Evolutionary conservation across 1,140 invertebrate species (phyloP), one percentile per base, ranked within the genome.

Genomic region (Bombus impatiens): DNA sequence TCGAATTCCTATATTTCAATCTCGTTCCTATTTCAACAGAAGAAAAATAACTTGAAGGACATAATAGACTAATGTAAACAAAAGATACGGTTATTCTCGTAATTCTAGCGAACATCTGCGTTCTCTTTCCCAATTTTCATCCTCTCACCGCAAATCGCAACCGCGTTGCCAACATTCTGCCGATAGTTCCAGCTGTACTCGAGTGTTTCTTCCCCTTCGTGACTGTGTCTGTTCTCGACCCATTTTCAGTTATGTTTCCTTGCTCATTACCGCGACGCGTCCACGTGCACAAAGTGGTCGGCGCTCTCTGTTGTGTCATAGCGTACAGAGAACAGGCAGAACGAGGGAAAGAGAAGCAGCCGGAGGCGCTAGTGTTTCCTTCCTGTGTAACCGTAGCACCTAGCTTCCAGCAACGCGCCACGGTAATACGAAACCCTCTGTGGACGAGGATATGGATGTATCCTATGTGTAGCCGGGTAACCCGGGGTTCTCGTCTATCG

Each of bases 381-480:
- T 94, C 94, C 94, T 94, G 94, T 94, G 94, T 94, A 94, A 94
- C 93, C 92, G 92, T 94, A 94, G 92, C 89, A 92, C 84, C 91
- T 86, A 91, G 88, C 92, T 91, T 89, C 87, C 86, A 92, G 90
- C 89, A 86, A 59, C 84, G 62, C 75, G 86, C 72, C 68, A 78
- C 40, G 87, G 93, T 94, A 94, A 94, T 90, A 42, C 88, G 92
- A 94, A 87, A 93, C 93, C 90, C 82, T 90, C 82, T 68, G 65
- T 62, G 18, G 44, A 72, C 85, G 82, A 90, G 90, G 88, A 90
- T 85, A 83, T n/a, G 88, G 77, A 86, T 57, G 72, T 72, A 88
- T 90, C 75, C 82, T 81, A 83, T 71, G 37, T 35, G 59, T 35
- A 68, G 35, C 32, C 53, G 22, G 80, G 42, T 32, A 65, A 28